phyloP scores from a whole-genome alignment of 37 sponge, comb jelly and placozoan species.

The Hexactinellida sp. region DNA sequence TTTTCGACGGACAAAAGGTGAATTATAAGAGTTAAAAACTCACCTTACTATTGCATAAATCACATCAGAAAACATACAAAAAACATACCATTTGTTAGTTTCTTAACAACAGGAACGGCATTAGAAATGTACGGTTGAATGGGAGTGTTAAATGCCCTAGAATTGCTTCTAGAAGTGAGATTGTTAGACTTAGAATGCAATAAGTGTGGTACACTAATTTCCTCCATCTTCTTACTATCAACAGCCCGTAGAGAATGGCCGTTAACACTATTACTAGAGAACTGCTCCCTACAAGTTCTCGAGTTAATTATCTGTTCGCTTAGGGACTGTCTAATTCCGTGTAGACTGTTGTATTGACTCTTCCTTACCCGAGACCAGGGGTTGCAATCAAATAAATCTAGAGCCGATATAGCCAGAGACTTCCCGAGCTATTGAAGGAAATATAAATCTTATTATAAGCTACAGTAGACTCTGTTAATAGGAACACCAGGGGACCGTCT shows the following conservation, averaged over 20 bases:
- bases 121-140: neutral
- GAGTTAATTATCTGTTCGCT: slow-evolving; percentile 12
- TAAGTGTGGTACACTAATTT: neutral
- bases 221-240: neutral
- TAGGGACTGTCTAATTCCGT: slow-evolving; percentile 39
- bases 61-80: too few species aligned
- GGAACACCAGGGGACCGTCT: too few species aligned
- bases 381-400: slow-evolving; percentile 72
- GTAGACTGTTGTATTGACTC: slow-evolving; percentile 40
- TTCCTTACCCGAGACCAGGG: slow-evolving; percentile 79
- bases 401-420: slow-evolving; percentile 48
- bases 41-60: too few species aligned
- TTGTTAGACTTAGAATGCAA: neutral
- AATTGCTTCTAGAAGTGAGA: neutral
- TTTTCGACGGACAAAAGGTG: too few species aligned
- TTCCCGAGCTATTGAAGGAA: slow-evolving; percentile 62
- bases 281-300: slow-evolving; percentile 21
- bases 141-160: neutral
- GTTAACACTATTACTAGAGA: neutral
- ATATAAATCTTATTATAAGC: neutral
- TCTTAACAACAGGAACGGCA: neutral
- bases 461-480: too few species aligned
- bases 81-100: neutral
- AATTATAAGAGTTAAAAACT: too few species aligned
- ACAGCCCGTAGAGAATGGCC: neutral